These are phyloP conservation scores for Thereva nobilitata DNA, from an alignment of 2,888 invertebrate genomes.

Conservation along the genomic window DNA sequence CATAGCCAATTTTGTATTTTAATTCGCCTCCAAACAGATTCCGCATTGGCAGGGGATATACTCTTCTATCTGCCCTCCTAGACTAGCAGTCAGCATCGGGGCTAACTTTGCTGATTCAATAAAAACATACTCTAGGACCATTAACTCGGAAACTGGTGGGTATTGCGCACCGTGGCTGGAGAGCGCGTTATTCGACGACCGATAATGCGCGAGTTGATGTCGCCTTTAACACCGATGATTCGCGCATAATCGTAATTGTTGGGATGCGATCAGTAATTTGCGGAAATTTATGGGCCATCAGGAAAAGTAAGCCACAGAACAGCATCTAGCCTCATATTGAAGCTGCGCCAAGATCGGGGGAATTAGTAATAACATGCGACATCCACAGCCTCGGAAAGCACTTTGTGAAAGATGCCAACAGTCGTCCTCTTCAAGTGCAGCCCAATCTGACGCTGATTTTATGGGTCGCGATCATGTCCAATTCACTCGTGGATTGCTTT, in stretches of 20 bases:
- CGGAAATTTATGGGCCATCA: constrained; percentile 30
- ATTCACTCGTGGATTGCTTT: constrained; percentile 17
- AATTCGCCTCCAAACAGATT: constrained; percentile 14
- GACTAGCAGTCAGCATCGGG: constrained; percentile 4
- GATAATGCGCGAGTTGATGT: constrained; percentile 31
- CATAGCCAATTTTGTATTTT: constrained; percentile 31
- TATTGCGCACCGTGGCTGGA: not conserved
- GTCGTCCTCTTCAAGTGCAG: constrained; percentile 1
- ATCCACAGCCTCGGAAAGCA: not conserved
- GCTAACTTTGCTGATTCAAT: constrained; percentile 9
- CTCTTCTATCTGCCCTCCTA: not conserved
- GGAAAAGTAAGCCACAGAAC: constrained; percentile 29
- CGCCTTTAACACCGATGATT: constrained; percentile 32
- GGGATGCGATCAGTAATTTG: constrained; percentile 27
- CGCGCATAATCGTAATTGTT: constrained; percentile 30
- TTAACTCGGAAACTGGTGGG: not conserved
- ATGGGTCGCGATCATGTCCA: constrained; percentile 7
- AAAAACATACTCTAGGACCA: constrained; percentile 2
- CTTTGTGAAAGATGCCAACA: not conserved
- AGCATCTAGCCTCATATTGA: not conserved
- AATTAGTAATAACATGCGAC: not conserved
- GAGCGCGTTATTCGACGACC: constrained; percentile 1
- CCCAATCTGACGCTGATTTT: constrained; percentile 22
- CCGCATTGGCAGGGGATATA: not conserved
- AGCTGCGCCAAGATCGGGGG: not conserved